Base-by-base conservation (phyloP, 2,888 invertebrate genomes). In the Pandemis cinnamomeana region DNA sequence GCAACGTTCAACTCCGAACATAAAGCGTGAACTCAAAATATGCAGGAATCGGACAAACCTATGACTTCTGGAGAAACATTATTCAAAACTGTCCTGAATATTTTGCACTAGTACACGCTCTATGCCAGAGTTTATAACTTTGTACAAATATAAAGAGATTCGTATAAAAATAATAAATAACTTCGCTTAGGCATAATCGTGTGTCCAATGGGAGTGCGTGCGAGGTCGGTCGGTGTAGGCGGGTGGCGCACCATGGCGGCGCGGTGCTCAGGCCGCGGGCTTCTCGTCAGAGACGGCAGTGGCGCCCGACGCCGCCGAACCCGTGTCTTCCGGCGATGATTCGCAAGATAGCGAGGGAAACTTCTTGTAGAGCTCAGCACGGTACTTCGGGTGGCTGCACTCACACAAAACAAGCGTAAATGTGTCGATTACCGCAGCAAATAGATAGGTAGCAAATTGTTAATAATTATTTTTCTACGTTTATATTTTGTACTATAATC, bases 341-440 rank as follows among this genome's bases (percentile, higher is more conserved):
- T 96, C 95, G 85, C 97, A 97, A 15, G 96, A 95, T 83, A 97
- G 93, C 75, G 96, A 96, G 46, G 98, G 98, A 95, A 97, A 97
- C 87, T 95, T 96, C 92, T 96, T 95, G 89, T 96, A 95, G 77
- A 98, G 93, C 58, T 96, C 97, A 74, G 96, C 96, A 79, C 97
- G 95, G 91, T 97, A 97, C 89, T 96, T 97, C 15, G 97, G 97
- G 91, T 97, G 97, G 86, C 97, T 97, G 87, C 15, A 90, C 44
- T 13, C 42, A 51, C 10, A 63, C 13, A 11, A 48, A 36, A 36
- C 27, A 36, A 36, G 27, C 27, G 0, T 36, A 36, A 36, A 4
- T 36, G 4, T 36, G 27, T 36, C 4, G 27, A 36, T 2, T 36
- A 36, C 27, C 27, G 27, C 4, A 36, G 2, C 27, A 36, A 36